Percentiles rank a stretch among this genome's conserved stretches.
These are phyloP conservation scores for Protobothrops flavoviridis DNA, from an alignment of 2,113 vertebrate genomes.

Conservation along the genomic window DNA sequence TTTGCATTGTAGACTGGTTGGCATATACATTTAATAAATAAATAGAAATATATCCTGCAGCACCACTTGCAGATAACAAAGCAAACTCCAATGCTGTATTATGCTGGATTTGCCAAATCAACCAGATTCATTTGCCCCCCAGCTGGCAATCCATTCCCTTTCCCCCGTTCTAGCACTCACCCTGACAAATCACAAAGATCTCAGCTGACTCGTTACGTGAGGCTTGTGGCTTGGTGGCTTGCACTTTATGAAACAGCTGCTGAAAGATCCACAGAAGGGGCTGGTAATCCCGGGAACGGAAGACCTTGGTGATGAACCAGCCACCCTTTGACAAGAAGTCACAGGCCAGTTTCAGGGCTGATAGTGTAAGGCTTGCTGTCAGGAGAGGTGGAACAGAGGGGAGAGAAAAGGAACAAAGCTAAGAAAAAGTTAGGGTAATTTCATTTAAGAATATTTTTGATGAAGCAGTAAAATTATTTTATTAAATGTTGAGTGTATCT, in stretches of 20 bases:
- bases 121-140: rapidly evolving
- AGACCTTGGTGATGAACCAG: constrained; percentile 94
- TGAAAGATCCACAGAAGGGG: constrained; percentile 96
- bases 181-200: constrained; percentile 97
- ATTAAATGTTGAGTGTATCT: not conserved
- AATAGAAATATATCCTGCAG: not conserved
- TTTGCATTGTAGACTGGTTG: not conserved
- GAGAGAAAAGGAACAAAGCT: not conserved
- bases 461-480: not conserved
- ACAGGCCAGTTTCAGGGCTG: constrained; percentile 90
- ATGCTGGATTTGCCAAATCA: not conserved
- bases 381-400: not conserved
- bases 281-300: constrained; percentile 96
- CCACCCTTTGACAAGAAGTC: constrained; percentile 91
- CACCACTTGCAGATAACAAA: not conserved
- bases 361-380: constrained; percentile 87
- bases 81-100: not conserved
- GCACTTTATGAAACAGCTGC: constrained; percentile 92
- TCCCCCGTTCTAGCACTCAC: constrained; percentile 33
- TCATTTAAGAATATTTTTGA: not conserved
- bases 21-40: not conserved
- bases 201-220: constrained; percentile 95
- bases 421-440: not conserved
- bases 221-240: constrained; percentile 94
- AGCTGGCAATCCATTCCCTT: not conserved